Conservation (phyloP, 1,140 invertebrate species). For the Psix sp. region DNA sequence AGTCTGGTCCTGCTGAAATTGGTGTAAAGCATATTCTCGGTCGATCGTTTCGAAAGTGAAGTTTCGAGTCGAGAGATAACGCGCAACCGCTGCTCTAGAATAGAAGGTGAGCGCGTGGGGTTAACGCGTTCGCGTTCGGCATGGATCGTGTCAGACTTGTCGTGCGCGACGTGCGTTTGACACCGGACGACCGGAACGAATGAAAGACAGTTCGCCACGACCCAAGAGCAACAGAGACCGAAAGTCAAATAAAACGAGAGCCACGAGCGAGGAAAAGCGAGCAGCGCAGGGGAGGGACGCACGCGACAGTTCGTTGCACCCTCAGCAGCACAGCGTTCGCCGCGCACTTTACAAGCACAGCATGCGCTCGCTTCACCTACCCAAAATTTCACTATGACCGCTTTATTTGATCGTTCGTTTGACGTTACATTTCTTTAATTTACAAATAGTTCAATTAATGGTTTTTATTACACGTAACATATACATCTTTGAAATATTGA, state of each 20-base stretch:
- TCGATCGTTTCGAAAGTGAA: conserved; percentile 40
- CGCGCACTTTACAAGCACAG: conserved; percentile 56
- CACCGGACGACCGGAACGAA: conserved; percentile 44
- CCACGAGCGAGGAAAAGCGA: conserved; percentile 12
- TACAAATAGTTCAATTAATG: too few relatives aligned
- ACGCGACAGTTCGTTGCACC: conserved; percentile 72
- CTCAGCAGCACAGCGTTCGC: conserved; percentile 67
- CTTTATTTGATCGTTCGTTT: conserved; percentile 22
- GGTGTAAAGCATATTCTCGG: conserved; percentile 10
- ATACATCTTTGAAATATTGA: too few relatives aligned
- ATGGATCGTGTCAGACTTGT: conserved; percentile 26
- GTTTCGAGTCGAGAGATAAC: conserved; percentile 31
- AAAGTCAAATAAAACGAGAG: conserved; percentile 20
- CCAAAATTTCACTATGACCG: conserved; percentile 28
- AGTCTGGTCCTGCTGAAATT: too few relatives aligned
- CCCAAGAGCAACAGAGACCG: conserved; percentile 20
- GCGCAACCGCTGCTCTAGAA: conserved; percentile 59
- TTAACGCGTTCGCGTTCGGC: conserved; percentile 55
- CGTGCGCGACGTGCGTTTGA: conserved; percentile 41
- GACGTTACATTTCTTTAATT: conserved; percentile 3
- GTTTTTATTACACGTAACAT: too few relatives aligned
- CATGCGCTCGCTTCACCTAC: conserved; percentile 56
- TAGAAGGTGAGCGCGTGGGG: conserved; percentile 63
- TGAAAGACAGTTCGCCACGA: conserved; percentile 18
- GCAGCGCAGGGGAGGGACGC: conserved; percentile 24